Evolutionary conservation across 2,888 invertebrate genomes (phyloP), one percentile per base, ranked within the genome.

Genomic region (Eristalis pertinax): DNA sequence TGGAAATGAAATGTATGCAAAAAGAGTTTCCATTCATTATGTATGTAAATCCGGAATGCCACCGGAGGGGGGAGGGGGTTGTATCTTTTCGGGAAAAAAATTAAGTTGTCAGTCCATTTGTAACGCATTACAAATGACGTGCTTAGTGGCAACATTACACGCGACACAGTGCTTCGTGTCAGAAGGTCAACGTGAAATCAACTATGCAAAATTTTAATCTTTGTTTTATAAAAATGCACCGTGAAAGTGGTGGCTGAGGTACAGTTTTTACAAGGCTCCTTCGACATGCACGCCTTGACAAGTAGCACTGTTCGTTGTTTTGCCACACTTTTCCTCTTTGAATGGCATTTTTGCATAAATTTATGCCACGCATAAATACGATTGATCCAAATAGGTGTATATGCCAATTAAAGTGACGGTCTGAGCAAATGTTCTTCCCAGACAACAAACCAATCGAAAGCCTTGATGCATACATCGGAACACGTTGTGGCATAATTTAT

Each of bases 1-100:
- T 81, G 81, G 77, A 77, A 77, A 24, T 81, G 63, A 84, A 85
- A 73, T 73, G 41, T 76, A 76, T 81, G 76, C 56, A 68, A 74
- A 60, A 58, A 26, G 58, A 29, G 32, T 75, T 58, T 19, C 41
- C 58, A 58, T 58, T 41, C 35, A 56, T 56, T 50, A 50, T 50
- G 50, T 8, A 50, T 50, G 50, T 50, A 50, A 50, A 50, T 50
- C 50, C 50, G 50, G 50, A 19, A 19, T 50, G 19, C 19, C 2
- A 50, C 50, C n/a, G n/a, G n/a, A n/a, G n/a, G n/a, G n/a, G 4
- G 7, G 5, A 7, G n/a, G 43, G 19, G 43, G 19, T 19, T 50
- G 50, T n/a, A 19, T 8, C 43, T 19, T 50, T 50, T 50, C 8
- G 50, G 43, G 7, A 32, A 32, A 7, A 50, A 50, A 50, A 19